A percentile compares a stretch with the other conserved stretches of the same genome.
phyloP scores from a whole-genome alignment of 2,888 invertebrate species.

The Spodoptera exigua region DNA sequence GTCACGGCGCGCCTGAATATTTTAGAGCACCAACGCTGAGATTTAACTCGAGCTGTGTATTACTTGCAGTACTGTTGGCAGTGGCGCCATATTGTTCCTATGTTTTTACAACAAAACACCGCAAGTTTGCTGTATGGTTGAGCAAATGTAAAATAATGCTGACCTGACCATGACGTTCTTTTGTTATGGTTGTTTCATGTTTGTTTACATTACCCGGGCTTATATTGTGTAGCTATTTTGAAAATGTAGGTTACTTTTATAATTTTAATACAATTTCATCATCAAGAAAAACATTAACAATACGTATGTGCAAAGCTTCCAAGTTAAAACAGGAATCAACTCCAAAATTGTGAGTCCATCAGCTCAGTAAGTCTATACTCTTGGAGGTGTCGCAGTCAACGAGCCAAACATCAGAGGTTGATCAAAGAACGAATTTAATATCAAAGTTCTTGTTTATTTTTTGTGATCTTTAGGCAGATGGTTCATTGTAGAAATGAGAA shows the following conservation, averaged over 20 bases:
- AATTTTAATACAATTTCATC: no score
- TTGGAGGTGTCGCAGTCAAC: no score
- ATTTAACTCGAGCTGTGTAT: constrained; percentile 42
- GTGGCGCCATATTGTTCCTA: constrained; percentile 4
- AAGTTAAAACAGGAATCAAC: no score
- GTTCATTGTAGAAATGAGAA: constrained; percentile 47
- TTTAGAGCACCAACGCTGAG: constrained; percentile 46
- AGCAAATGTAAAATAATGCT: constrained; percentile 16
- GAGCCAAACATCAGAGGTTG: constrained; percentile 3
- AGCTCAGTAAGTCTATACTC: no score
- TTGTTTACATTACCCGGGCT: no score
- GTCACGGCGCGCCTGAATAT: constrained; percentile 48
- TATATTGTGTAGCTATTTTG: no score
- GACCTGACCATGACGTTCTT: constrained; percentile 14
- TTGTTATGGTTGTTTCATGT: constrained; percentile 8
- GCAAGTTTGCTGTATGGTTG: constrained; percentile 26
- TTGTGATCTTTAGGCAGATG: constrained; percentile 19
- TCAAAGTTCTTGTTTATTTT: constrained; percentile 29
- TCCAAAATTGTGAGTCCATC: no score
- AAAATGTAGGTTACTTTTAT: no score
- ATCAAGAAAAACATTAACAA: no score
- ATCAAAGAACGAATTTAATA: constrained; percentile 11
- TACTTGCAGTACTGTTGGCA: constrained; percentile 13
- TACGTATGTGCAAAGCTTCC: no score
- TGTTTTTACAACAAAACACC: constrained; percentile 39